A percentile compares a stretch with the other conserved stretches of the same genome.
Conservation (phyloP, 2,888 invertebrate genomes). For the Euzetes globulus region DNA sequence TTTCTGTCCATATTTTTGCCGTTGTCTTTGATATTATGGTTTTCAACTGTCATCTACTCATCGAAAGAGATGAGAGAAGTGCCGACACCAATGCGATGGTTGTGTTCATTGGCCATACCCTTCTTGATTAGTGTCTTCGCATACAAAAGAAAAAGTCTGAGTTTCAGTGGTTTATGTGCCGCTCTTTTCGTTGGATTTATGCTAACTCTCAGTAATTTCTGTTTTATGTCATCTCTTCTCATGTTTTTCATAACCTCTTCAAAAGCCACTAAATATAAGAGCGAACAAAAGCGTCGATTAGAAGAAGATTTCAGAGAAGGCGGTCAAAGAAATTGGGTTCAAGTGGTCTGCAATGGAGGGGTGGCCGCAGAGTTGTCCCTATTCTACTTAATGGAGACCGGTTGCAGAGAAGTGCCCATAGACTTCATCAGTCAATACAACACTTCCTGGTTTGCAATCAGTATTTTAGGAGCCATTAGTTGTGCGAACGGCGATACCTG, state of each 20-base stretch:
- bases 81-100: too few relatives aligned
- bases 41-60: too few relatives aligned
- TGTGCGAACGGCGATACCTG: conserved; percentile 82
- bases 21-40: too few relatives aligned
- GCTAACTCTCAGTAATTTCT: conserved; percentile 66
- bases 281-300: conserved; percentile 54
- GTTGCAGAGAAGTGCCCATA: conserved; percentile 67
- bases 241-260: conserved; percentile 73
- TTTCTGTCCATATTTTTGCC: too few relatives aligned
- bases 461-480: conserved; percentile 66
- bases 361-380: conserved; percentile 70
- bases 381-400: conserved; percentile 69
- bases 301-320: conserved; percentile 75
- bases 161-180: too few relatives aligned
- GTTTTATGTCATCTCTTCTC: conserved; percentile 64
- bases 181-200: conserved; percentile 58
- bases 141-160: too few relatives aligned
- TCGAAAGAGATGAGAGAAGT: too few relatives aligned
- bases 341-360: conserved; percentile 82
- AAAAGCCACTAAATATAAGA: conserved; percentile 68
- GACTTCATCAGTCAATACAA: conserved; percentile 64
- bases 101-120: too few relatives aligned
- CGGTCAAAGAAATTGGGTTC: conserved; percentile 79
- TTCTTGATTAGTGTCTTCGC: too few relatives aligned
- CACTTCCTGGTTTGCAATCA: conserved; percentile 68